phyloP scores from a whole-genome alignment of 2,888 invertebrate species.

The Barypeithes pellucidus region DNA sequence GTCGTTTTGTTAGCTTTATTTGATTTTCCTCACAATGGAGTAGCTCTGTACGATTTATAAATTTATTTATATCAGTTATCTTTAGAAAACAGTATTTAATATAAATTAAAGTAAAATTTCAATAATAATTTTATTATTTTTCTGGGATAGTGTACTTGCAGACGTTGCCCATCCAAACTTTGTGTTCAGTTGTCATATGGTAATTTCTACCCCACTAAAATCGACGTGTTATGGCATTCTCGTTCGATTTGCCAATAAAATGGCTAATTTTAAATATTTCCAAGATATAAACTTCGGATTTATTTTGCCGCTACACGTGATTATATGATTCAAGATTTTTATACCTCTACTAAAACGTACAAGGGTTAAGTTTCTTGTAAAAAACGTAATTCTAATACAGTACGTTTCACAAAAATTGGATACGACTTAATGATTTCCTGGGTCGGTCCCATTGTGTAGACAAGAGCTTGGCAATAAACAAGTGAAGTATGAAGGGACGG shows the following conservation, averaged over 20 bases:
- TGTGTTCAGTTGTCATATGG: constrained; percentile 42
- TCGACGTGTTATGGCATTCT: constrained; percentile 27
- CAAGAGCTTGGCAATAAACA: too few relatives aligned
- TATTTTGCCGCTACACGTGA: constrained; percentile 12
- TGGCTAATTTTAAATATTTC: constrained; percentile 15
- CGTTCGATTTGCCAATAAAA: constrained; percentile 25
- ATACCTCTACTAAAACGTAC: constrained; percentile 9
- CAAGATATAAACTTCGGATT: constrained; percentile 20
- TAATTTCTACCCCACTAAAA: constrained; percentile 21
- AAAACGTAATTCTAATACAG: too few relatives aligned
- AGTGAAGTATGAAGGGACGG: too few relatives aligned
- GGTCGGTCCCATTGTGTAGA: too few relatives aligned
- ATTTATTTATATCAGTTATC: too few relatives aligned
- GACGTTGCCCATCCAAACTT: constrained; percentile 41
- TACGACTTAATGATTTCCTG: too few relatives aligned
- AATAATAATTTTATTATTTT: not conserved
- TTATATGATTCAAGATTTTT: constrained; percentile 12
- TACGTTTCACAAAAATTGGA: too few relatives aligned
- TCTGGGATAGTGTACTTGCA: constrained; percentile 20
- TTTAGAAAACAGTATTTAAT: too few relatives aligned
- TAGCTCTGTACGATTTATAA: too few relatives aligned
- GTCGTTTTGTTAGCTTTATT: too few relatives aligned
- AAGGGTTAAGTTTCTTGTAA: not conserved
- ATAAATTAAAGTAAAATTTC: too few relatives aligned
- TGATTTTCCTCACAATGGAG: too few relatives aligned